Evolutionary conservation across 37 sponge, comb jelly and placozoan genomes (phyloP), one percentile per base, ranked within the genome.

Genomic region (Eunapius fragilis): DNA sequence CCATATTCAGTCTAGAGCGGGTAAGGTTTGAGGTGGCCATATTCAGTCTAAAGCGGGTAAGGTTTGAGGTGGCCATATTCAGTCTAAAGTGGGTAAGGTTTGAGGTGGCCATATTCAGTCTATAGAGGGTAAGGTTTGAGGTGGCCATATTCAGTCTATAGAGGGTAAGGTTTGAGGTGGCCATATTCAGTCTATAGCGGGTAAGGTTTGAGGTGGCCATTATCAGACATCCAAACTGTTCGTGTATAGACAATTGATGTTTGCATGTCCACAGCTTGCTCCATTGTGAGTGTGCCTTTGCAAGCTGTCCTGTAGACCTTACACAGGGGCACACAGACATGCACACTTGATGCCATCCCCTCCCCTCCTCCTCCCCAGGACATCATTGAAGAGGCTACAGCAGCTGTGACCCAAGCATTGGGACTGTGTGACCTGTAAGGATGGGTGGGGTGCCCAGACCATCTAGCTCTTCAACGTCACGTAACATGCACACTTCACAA

Each of bases 61-160:
- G 89, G 6, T 58, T 76, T 31, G 25, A 19, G 3, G 14, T 30
- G n/a, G 95, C 95, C 31, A 86, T 84, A 26, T 91, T 95, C 88
- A 89, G 87, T 47, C 92, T 95, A 93, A 91, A 95, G 3, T 75
- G 33, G 69, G 95, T 94, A 71, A 67, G 89, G 6, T 58, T 76
- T 31, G 25, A 19, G 3, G 14, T 30, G n/a, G 95, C 95, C 31
- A 86, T 84, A 26, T 91, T 95, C 88, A 89, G 87, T 47, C 92
- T 95, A 93, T 90, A 95, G 3, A 75, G 33, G 69, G 95, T 94
- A 71, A 67, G 89, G 6, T 58, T 76, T 31, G 25, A 19, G 3
- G 14, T 30, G n/a, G 95, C 95, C 31, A 86, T 84, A 26, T 91
- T 95, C 88, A 89, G 87, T 47, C 92, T 95, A 93, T 90, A 95